A percentile compares a stretch with the other conserved stretches of the same genome.
Evolutionary conservation across 2,888 invertebrate genomes (phyloP).

Genomic region (Cantharis nigra): DNA sequence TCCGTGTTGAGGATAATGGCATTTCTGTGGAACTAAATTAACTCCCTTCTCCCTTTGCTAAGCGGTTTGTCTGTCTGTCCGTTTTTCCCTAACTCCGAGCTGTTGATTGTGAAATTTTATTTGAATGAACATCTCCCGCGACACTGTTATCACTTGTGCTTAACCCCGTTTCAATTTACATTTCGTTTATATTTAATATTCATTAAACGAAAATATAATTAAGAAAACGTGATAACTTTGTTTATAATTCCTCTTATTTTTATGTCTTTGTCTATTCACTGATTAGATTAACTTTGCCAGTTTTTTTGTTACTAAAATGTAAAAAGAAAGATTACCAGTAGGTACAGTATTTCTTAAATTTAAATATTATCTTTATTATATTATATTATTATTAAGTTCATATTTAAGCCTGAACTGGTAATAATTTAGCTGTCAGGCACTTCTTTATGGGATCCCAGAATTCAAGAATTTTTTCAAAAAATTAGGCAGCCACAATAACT

Average conservation of each 20-base stretch:
- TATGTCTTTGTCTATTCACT: neutral
- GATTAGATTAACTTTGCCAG: neutral
- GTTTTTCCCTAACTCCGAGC: slow-evolving; percentile 21
- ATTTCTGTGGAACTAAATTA: slow-evolving; percentile 53
- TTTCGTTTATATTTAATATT: slow-evolving; percentile 23
- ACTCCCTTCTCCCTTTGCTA: slow-evolving; percentile 49
- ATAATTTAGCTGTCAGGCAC: no score
- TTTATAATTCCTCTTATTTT: neutral
- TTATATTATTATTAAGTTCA: no score
- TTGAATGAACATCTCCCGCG: slow-evolving; percentile 23
- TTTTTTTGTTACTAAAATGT: neutral
- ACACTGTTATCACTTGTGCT: slow-evolving; percentile 29
- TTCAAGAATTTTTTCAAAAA: no score
- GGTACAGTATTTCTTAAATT: no score
- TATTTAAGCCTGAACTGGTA: no score
- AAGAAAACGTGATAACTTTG: neutral
- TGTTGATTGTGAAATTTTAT: slow-evolving; percentile 26
- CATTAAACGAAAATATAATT: neutral
- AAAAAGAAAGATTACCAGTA: no score
- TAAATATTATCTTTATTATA: no score
- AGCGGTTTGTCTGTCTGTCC: slow-evolving; percentile 46
- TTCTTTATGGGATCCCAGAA: no score
- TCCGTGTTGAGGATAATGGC: slow-evolving; percentile 53
- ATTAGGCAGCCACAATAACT: no score
- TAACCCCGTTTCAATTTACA: slow-evolving; percentile 28